Evolutionary conservation across 2,797 vertebrate species (phyloP).

Genomic region (Hozukius guyotensis): DNA sequence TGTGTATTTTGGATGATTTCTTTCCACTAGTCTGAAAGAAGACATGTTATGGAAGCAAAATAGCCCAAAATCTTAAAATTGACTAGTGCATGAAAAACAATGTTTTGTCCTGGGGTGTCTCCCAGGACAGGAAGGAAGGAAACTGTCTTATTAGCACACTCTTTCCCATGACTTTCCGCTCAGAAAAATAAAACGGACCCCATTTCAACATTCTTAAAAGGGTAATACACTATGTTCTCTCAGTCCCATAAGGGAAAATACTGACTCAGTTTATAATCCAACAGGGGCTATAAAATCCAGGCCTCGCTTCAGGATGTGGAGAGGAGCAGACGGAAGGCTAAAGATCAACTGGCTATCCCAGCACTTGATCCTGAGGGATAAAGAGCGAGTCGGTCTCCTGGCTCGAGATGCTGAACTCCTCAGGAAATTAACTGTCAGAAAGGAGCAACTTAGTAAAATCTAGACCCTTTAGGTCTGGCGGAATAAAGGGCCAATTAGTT

Average conservation of each 20-base stretch:
- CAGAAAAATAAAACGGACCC: constrained; percentile 34
- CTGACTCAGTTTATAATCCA: constrained; percentile 23
- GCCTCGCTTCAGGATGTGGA: constrained; percentile 19
- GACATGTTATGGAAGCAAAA: no score
- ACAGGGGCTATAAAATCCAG: constrained; percentile 22
- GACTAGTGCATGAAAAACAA: no score
- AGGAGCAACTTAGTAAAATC: constrained; percentile 40
- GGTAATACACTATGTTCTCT: constrained; percentile 21
- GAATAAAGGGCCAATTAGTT: constrained; percentile 45
- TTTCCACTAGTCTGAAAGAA: no score
- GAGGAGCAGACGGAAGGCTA: constrained; percentile 36
- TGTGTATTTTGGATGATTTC: no score
- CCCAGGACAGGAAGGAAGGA: neutral
- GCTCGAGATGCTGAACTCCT: constrained; percentile 20
- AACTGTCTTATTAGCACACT: constrained; percentile 1
- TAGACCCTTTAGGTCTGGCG: constrained; percentile 13
- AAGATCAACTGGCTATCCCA: constrained; percentile 50
- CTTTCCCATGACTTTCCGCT: constrained; percentile 1
- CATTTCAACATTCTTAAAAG: constrained; percentile 19
- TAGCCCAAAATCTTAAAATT: no score
- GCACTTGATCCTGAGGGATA: constrained; percentile 50
- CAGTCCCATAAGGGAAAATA: constrained; percentile 33
- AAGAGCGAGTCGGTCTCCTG: constrained; percentile 19
- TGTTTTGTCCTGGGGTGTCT: no score
- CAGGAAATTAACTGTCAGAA: constrained; percentile 17